phyloP scores from a whole-genome alignment of 2,113 vertebrate species.

The Platysternon megacephalum region DNA sequence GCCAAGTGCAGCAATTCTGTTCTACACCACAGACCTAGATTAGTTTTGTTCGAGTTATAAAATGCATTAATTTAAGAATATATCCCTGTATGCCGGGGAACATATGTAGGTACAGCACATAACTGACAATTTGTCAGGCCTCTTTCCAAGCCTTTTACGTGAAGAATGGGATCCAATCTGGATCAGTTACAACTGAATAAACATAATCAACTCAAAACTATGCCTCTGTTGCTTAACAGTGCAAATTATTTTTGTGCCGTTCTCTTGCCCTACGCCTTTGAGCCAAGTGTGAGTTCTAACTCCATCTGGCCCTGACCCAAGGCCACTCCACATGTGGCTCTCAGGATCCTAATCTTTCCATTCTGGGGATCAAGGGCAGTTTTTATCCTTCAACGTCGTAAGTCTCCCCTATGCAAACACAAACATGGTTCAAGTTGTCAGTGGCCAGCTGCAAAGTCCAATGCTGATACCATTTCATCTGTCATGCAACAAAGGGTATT shows the following conservation, averaged over 20 bases:
- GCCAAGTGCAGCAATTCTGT: slow-evolving; percentile 68
- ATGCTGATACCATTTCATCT: not conserved
- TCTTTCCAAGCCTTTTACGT: slow-evolving; percentile 55
- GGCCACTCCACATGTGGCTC: not conserved
- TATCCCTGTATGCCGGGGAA: slow-evolving; percentile 58
- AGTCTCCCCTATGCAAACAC: not conserved
- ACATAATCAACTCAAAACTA: slow-evolving; percentile 51
- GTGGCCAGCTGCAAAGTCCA: not conserved
- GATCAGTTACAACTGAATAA: slow-evolving; percentile 64
- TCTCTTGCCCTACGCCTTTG: not conserved
- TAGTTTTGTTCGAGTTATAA: slow-evolving; percentile 64
- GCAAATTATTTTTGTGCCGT: slow-evolving; percentile 58
- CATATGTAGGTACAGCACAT: slow-evolving; percentile 73
- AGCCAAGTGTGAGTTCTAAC: slow-evolving; percentile 21
- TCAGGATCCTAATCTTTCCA: slow-evolving; percentile 23
- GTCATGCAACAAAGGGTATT: not conserved
- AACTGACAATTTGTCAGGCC: slow-evolving; percentile 71
- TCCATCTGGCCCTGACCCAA: slow-evolving; percentile 52
- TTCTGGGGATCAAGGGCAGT: not conserved
- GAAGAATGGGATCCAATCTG: slow-evolving; percentile 72
- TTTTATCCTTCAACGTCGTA: not conserved
- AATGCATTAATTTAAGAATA: slow-evolving; percentile 74
- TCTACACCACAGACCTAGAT: slow-evolving; percentile 58
- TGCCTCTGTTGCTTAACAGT: slow-evolving; percentile 62
- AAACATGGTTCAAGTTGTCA: not conserved